Conservation (phyloP, 1,140 invertebrate species). For the Lepeophtheirus salmonis region DNA sequence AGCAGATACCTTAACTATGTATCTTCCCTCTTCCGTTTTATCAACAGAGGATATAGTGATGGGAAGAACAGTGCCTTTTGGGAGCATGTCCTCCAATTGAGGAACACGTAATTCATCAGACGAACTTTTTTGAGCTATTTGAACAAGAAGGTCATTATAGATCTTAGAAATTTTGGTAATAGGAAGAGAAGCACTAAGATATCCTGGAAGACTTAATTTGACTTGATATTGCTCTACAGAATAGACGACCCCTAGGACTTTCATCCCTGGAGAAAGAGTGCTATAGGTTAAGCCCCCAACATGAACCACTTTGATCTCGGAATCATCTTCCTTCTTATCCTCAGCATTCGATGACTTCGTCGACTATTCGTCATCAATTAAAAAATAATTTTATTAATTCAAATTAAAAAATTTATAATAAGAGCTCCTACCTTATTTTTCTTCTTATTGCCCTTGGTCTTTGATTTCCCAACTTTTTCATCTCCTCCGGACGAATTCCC, state of each 20-base stretch:
- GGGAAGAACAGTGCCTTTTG: background rate
- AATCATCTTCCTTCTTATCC: background rate
- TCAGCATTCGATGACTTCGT: too few relatives aligned
- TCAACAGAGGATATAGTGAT: background rate
- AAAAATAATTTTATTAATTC: background rate
- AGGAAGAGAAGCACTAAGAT: background rate
- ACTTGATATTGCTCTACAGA: background rate
- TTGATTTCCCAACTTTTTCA: background rate
- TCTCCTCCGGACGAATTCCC: background rate
- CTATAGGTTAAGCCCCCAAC: background rate
- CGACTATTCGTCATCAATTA: too few relatives aligned
- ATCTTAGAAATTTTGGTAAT: background rate
- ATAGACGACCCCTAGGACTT: background rate
- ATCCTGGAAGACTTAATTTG: constrained; percentile 1
- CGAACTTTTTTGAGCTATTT: background rate
- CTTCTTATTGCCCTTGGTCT: background rate
- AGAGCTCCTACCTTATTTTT: background rate
- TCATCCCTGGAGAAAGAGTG: background rate
- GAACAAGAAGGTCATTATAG: background rate
- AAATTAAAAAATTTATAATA: background rate
- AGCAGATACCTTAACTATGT: background rate
- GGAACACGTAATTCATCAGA: background rate
- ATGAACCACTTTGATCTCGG: background rate
- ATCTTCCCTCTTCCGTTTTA: background rate
- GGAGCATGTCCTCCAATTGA: background rate